These are phyloP conservation scores for Dexiosoma caninum DNA, from an alignment of 2,888 invertebrate species.

Conservation along the genomic window DNA sequence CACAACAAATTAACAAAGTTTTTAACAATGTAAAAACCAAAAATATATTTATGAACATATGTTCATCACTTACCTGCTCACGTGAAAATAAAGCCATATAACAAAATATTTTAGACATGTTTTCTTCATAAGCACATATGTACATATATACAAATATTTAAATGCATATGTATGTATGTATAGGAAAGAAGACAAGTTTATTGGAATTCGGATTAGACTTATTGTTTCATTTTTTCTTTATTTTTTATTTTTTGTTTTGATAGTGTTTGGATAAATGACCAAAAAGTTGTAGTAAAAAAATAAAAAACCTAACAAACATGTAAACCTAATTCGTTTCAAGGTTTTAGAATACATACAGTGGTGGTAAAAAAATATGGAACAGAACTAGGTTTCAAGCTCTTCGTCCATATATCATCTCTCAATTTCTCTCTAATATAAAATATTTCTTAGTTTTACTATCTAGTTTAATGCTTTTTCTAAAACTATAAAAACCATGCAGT, in stretches of 20 bases:
- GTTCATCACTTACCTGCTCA: not conserved
- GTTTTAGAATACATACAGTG: constrained; percentile 6
- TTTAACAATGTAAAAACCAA: too few relatives aligned
- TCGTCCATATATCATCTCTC: too few relatives aligned
- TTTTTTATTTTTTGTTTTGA: not conserved
- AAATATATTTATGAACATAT: not conserved
- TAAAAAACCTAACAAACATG: constrained; percentile 16
- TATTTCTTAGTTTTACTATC: too few relatives aligned
- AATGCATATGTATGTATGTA: not conserved
- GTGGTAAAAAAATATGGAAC: constrained; percentile 11
- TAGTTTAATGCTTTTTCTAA: too few relatives aligned
- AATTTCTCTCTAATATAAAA: too few relatives aligned
- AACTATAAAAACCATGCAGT: too few relatives aligned
- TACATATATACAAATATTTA: not conserved
- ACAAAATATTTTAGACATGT: not conserved
- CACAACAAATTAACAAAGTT: too few relatives aligned
- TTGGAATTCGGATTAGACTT: constrained; percentile 18
- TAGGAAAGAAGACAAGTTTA: not conserved
- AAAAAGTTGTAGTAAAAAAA: not conserved
- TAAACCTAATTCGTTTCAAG: constrained; percentile 58
- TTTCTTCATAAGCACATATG: not conserved
- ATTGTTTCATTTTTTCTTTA: not conserved
- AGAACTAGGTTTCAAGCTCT: too few relatives aligned
- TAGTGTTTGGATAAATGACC: constrained; percentile 5
- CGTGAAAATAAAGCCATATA: not conserved